These are phyloP conservation scores for Antitype chi DNA, from an alignment of 2,888 invertebrate species.

Conservation along the genomic window DNA sequence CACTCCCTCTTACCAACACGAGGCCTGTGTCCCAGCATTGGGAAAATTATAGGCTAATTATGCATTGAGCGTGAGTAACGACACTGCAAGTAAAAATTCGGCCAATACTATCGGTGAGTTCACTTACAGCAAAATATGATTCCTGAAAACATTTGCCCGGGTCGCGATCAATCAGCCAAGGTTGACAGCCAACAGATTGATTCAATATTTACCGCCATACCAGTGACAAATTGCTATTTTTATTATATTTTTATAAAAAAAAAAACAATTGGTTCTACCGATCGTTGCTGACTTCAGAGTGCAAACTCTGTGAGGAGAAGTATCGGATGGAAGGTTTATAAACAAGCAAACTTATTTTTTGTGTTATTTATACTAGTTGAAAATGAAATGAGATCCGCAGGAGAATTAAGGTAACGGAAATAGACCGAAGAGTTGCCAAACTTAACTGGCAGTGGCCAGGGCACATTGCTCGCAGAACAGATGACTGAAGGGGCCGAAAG, in stretches of 20 bases:
- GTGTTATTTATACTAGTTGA: neutral
- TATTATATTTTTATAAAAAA: constrained; percentile 13
- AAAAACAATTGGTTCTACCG: constrained; percentile 11
- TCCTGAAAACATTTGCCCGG: constrained; percentile 27
- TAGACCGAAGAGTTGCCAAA: neutral
- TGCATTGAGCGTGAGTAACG: neutral
- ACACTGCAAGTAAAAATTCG: neutral
- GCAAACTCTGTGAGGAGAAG: neutral
- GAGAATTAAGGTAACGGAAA: neutral
- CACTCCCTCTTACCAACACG: too few relatives aligned
- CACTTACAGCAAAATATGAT: constrained; percentile 34
- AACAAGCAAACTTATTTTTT: neutral
- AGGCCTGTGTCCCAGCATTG: too few relatives aligned
- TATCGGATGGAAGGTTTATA: neutral
- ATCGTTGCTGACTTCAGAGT: neutral
- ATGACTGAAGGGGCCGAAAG: neutral
- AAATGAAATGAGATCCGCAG: neutral
- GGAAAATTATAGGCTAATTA: too few relatives aligned
- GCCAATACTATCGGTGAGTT: neutral
- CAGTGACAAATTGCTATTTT: constrained; percentile 49
- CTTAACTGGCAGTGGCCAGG: neutral
- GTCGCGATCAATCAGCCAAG: constrained; percentile 38
- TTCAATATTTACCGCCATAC: constrained; percentile 43
- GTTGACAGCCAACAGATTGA: constrained; percentile 34
- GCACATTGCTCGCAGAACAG: neutral